phyloP scores from a whole-genome alignment of 2,113 vertebrate genomes.

The Bambusicola thoracicus region DNA sequence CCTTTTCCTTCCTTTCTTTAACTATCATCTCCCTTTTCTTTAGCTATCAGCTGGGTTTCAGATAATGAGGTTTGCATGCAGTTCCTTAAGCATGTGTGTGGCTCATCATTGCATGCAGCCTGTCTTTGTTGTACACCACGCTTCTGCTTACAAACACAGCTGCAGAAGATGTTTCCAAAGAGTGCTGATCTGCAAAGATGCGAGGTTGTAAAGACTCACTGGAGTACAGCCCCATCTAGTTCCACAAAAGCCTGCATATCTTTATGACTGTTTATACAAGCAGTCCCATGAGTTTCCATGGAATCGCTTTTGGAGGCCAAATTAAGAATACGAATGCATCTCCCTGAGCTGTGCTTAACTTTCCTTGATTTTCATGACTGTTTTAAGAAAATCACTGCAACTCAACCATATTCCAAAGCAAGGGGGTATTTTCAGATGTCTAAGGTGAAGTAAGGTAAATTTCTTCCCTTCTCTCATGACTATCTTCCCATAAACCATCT shows the following conservation, averaged over 20 bases:
- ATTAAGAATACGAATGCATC: background rate
- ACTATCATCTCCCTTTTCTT: background rate
- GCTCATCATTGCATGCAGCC: background rate
- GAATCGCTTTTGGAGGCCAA: background rate
- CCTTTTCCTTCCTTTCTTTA: background rate
- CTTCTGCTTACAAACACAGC: background rate
- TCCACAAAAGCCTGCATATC: background rate
- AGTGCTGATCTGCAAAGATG: background rate
- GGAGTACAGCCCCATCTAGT: background rate
- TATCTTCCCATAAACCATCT: background rate
- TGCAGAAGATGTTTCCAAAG: background rate
- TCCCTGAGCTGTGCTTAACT: slow-evolving; percentile 5
- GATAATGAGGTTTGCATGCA: background rate
- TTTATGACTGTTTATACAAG: background rate
- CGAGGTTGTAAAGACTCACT: background rate
- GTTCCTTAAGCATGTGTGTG: background rate
- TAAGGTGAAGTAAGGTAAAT: background rate
- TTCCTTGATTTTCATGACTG: background rate
- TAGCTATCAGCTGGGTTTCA: background rate
- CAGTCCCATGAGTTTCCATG: slow-evolving; percentile 8
- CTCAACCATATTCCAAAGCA: background rate
- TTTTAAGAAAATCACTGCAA: background rate
- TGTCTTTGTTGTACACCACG: accelerated
- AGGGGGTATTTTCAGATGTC: background rate
- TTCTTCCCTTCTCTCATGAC: background rate